Percentiles rank a stretch among this genome's conserved stretches.
Evolutionary conservation across 2,113 vertebrate species (phyloP).

Genomic region (Indicator maculatus): DNA sequence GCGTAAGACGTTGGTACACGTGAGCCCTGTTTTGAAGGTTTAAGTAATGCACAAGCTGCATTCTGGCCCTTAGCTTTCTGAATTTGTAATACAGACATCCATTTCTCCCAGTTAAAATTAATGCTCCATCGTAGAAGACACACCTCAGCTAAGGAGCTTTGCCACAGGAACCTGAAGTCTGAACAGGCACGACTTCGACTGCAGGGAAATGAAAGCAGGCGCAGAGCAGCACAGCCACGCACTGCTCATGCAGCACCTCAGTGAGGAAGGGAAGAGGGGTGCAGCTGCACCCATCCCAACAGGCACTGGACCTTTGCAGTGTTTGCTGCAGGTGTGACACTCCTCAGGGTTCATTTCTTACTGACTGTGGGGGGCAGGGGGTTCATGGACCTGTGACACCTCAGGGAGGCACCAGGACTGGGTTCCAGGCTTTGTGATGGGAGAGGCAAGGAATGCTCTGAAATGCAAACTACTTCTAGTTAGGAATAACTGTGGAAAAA

Average conservation of each 20-base stretch:
- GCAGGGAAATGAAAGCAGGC: not conserved
- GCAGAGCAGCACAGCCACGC: not conserved
- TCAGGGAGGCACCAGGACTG: not conserved
- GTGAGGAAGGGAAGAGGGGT: not conserved
- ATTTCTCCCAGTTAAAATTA: not conserved
- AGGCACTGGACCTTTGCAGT: not conserved
- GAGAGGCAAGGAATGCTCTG: not conserved
- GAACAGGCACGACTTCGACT: not conserved
- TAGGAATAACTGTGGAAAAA: not conserved
- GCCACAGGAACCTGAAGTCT: not conserved
- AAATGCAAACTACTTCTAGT: conserved; percentile 2
- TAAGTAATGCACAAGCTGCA: not conserved
- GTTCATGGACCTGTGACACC: not conserved
- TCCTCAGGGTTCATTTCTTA: not conserved
- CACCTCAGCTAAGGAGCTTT: not conserved
- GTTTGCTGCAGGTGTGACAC: not conserved
- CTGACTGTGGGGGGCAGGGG: not conserved
- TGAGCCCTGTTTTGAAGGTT: not conserved
- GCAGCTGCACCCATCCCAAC: not conserved
- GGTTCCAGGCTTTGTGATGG: not conserved
- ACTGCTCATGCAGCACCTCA: not conserved
- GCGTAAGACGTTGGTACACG: not conserved
- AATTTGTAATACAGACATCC: not conserved
- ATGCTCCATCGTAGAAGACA: not conserved
- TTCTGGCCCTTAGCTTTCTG: not conserved